Evolutionary conservation across 2,113 vertebrate genomes (phyloP), one percentile per base, ranked within the genome.

Genomic region (Microcebus ravelobensis): DNA sequence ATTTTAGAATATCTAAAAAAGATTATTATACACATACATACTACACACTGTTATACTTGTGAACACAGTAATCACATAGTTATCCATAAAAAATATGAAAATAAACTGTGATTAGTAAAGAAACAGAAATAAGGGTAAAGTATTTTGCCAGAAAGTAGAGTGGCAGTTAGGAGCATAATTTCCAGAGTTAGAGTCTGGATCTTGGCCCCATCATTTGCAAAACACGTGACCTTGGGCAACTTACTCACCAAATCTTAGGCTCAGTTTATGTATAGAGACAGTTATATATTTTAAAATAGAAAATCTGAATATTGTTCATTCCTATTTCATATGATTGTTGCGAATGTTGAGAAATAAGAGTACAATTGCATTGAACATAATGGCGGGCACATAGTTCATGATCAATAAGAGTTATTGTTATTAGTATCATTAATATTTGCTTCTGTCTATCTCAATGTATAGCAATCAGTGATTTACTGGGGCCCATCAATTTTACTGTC

Each of bases 1-100:
- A 55, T 79, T 92, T 94, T 92, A 81, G 48, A 81, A 93, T 91
- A 89, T 34, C 14, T 25, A 39, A 83, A 93, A 48, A 39, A 31
- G 4, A 29, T 79, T 59, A 79, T 65, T 71, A 29, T 36, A 21
- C 2, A 79, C 4, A 63, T 83, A 63, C 10, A 63, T 27, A 52
- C 6, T 68, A 70, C 18, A 83, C 8, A 42, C 6, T 80, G 42
- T 18, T 73, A 27, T 50, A 89, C 76, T 77, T 82, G 39, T 73
- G 48, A 87, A 92, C 50, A 5, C 45, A 94, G 25, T 57, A 63
- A 92, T 82, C 0, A 65, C 3, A 42, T 25, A 42, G 13, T 81
- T 83, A 39, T 34, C 34, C 14, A 63, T 27, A 83, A 85, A 92
- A 92, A 83, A 61, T 52, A 91, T 31, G 15, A 92, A 95, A 34